Evolutionary conservation across 1,140 invertebrate genomes (phyloP).

Genomic region (Ceratosolen solmsi): DNA sequence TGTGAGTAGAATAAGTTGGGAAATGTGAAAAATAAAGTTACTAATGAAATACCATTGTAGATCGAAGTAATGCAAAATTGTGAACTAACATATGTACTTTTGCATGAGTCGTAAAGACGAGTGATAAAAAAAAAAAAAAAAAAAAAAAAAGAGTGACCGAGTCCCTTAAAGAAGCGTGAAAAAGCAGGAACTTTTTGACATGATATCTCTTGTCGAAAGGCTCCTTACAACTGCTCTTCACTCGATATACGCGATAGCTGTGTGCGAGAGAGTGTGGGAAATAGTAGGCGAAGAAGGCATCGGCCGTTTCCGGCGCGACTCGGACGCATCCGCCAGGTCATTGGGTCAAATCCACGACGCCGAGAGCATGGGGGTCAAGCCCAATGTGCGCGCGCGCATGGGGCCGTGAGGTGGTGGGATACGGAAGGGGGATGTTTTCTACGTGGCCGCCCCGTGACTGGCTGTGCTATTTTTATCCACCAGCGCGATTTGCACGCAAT

Average conservation of each 20-base stretch:
- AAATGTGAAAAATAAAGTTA: no score
- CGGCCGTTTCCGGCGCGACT: slow-evolving; percentile 30
- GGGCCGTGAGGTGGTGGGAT: not conserved
- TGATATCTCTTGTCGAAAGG: no score
- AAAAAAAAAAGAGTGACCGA: no score
- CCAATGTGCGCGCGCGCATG: slow-evolving; percentile 35
- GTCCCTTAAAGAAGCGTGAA: no score
- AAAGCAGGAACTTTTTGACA: not conserved
- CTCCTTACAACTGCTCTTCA: not conserved
- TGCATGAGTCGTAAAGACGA: no score
- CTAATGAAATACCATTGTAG: no score
- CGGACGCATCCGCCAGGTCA: slow-evolving; percentile 44
- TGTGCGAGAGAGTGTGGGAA: not conserved
- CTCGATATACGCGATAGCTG: not conserved
- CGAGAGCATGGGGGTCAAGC: slow-evolving; percentile 47
- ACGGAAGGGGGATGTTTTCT: slow-evolving; percentile 41
- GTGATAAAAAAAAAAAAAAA: no score
- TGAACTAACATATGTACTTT: no score
- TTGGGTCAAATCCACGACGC: slow-evolving; percentile 49
- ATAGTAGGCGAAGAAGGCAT: not conserved
- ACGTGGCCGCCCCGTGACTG: not conserved
- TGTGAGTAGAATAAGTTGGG: no score
- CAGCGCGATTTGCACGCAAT: not conserved
- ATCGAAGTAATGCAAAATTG: no score
- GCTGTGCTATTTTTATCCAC: slow-evolving; percentile 43